Evolutionary conservation across 2,888 invertebrate genomes (phyloP).

Genomic region (Plagodis dolabraria): DNA sequence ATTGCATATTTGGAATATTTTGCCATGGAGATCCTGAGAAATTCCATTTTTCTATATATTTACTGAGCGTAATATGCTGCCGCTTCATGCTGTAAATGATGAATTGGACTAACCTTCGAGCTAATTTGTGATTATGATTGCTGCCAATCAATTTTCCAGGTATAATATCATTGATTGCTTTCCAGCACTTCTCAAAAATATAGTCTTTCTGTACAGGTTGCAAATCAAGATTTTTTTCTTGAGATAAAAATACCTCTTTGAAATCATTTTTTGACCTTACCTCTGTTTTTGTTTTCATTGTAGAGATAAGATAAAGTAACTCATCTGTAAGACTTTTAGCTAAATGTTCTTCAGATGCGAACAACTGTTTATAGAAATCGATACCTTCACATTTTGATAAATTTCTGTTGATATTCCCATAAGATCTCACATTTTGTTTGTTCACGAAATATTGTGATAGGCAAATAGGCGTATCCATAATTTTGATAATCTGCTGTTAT

Average conservation of each 20-base stretch:
- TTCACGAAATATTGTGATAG: constrained; percentile 68
- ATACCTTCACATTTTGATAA: constrained; percentile 46
- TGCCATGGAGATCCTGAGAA: constrained; percentile 57
- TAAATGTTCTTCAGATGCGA: constrained; percentile 47
- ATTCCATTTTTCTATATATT: constrained; percentile 63
- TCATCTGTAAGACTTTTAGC: constrained; percentile 48
- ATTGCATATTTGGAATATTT: constrained; percentile 13
- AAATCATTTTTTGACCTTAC: constrained; percentile 60
- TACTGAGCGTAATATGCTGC: constrained; percentile 59
- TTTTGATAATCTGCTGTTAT: no score
- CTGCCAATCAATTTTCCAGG: constrained; percentile 63
- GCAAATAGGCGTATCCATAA: constrained; percentile 59
- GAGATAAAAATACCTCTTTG: constrained; percentile 51
- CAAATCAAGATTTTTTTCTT: constrained; percentile 39
- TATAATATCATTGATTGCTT: constrained; percentile 59
- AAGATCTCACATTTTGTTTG: constrained; percentile 73
- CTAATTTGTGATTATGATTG: constrained; percentile 62
- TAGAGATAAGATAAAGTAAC: constrained; percentile 47
- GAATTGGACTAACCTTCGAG: constrained; percentile 54
- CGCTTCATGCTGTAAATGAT: constrained; percentile 70
- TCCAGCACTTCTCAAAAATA: constrained; percentile 56
- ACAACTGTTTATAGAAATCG: constrained; percentile 46
- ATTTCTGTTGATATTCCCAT: constrained; percentile 50
- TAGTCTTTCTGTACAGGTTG: constrained; percentile 54
- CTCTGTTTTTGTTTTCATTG: constrained; percentile 55